Evolutionary conservation across 2,888 invertebrate species (phyloP).

Genomic region (Sarcophaga rosellei): DNA sequence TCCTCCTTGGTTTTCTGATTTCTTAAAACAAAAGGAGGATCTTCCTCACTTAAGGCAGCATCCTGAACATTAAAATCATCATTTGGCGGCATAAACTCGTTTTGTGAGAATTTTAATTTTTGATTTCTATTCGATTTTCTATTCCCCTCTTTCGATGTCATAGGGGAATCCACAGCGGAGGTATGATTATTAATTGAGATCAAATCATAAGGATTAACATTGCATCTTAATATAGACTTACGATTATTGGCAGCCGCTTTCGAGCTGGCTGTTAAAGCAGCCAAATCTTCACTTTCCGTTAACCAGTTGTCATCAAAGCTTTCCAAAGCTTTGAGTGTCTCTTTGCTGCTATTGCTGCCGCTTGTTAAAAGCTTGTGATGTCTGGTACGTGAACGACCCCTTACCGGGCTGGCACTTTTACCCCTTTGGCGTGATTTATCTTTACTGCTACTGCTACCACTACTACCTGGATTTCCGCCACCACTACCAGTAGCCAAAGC

Average conservation of each 20-base stretch:
- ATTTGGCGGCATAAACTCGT: conserved; percentile 81
- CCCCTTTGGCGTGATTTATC: conserved; percentile 77
- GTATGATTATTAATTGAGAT: conserved; percentile 83
- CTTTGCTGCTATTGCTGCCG: conserved; percentile 75
- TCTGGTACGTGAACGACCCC: conserved; percentile 83
- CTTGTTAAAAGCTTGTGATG: conserved; percentile 73
- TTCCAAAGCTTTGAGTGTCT: conserved; percentile 74
- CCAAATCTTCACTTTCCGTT: conserved; percentile 75
- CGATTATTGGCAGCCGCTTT: conserved; percentile 73
- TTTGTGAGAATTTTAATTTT: conserved; percentile 74
- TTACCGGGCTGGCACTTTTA: conserved; percentile 84
- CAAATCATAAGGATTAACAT: conserved; percentile 92
- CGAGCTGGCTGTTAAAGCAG: conserved; percentile 52
- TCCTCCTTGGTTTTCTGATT: conserved; percentile 45
- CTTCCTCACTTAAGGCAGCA: conserved; percentile 77
- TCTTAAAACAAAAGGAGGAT: conserved; percentile 66
- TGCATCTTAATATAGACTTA: conserved; percentile 90
- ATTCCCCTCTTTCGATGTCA: conserved; percentile 1
- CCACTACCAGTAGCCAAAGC: background rate
- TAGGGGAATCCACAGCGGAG: conserved; percentile 34
- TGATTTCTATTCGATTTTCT: conserved; percentile 56
- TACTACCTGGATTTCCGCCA: conserved; percentile 54
- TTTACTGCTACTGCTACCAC: conserved; percentile 68
- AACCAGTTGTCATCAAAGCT: conserved; percentile 77
- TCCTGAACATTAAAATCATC: conserved; percentile 82